Conservation (phyloP, 2,113 vertebrate species). For the Paradoxurus hermaphroditus region DNA sequence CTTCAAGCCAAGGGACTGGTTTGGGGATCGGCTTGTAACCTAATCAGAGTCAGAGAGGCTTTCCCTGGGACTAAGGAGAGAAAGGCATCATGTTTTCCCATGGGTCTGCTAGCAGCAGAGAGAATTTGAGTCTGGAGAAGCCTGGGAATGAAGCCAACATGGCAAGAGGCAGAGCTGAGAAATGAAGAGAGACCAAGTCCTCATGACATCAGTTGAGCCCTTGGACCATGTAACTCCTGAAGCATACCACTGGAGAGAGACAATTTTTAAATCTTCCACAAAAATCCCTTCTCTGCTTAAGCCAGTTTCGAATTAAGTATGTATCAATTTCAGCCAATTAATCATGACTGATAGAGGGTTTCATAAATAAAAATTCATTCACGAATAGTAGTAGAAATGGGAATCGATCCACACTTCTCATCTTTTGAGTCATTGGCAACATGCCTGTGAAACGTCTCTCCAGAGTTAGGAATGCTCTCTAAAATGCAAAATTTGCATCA, state of each 20-base stretch:
- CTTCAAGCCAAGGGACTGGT: not conserved
- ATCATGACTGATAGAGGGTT: not conserved
- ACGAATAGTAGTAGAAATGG: not conserved
- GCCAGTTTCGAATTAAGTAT: not conserved
- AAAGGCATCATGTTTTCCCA: not conserved
- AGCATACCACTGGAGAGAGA: not conserved
- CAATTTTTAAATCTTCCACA: not conserved
- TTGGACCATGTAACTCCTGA: not conserved
- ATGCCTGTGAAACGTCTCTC: not conserved
- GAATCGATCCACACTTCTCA: not conserved
- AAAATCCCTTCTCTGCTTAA: not conserved
- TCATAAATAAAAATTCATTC: not conserved
- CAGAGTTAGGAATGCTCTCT: not conserved
- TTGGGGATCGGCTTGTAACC: not conserved
- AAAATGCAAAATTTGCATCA: slow-evolving; percentile 10
- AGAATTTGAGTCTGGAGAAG: not conserved
- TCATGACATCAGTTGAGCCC: not conserved
- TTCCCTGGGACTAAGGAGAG: not conserved
- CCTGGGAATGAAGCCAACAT: not conserved
- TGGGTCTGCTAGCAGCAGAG: not conserved
- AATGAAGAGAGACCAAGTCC: not conserved
- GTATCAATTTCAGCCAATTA: not conserved
- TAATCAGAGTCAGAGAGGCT: not conserved
- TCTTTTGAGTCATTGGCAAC: not conserved
- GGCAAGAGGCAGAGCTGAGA: not conserved